A percentile compares a stretch with the other conserved stretches of the same genome.
Evolutionary conservation across 1,140 invertebrate genomes (phyloP).

Genomic region (Glossosoma conforme): DNA sequence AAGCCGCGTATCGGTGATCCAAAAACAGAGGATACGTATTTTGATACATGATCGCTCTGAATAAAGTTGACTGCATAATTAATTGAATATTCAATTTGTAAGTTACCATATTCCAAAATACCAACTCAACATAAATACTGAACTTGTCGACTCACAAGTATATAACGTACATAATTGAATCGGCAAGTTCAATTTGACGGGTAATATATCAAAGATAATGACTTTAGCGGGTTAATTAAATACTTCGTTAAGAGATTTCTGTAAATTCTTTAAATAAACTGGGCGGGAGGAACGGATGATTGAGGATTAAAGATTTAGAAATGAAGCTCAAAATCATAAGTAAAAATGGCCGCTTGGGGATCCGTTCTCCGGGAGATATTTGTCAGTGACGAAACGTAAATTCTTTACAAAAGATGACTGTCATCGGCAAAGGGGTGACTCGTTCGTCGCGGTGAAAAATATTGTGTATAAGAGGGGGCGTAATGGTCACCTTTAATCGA

Average conservation of each 20-base stretch:
- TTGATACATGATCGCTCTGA: not conserved
- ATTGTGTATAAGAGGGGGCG: not conserved
- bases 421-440: constrained; percentile 2
- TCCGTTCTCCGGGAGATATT: no score
- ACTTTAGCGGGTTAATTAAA: not conserved
- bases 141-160: constrained; percentile 1
- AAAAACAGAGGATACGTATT: not conserved
- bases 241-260: not conserved
- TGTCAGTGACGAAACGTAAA: no score
- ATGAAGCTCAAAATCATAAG: constrained; percentile 1
- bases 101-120: constrained; percentile 1
- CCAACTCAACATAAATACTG: constrained; percentile 8
- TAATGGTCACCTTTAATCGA: constrained; percentile 3
- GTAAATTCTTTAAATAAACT: not conserved
- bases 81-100: constrained; percentile 5
- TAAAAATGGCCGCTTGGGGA: constrained; percentile 15
- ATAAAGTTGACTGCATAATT: not conserved
- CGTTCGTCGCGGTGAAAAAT: not conserved
- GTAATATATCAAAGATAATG: not conserved
- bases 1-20: constrained; percentile 1
- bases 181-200: not conserved
- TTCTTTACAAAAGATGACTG: not conserved
- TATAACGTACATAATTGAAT: not conserved
- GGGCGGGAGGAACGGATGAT: constrained; percentile 4
- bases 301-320: constrained; percentile 4